A percentile compares a stretch with the other conserved stretches of the same genome.
These are phyloP conservation scores for Actinernus sp. DNA, from an alignment of 92 coral and sea anemone species.

Conservation along the genomic window DNA sequence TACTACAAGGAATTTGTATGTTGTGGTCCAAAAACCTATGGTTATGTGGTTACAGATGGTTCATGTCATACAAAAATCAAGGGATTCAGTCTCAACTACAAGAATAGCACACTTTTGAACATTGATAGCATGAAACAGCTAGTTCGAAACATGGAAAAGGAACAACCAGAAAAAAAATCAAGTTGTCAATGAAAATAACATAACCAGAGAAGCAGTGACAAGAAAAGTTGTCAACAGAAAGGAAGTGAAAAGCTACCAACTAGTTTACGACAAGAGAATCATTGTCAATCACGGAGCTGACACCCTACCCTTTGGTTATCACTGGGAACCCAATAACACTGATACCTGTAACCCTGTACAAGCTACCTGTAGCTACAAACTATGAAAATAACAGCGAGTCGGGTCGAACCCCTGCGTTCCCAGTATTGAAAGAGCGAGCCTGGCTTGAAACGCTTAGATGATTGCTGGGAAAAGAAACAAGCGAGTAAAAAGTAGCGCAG, in stretches of 20 bases:
- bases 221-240: constrained; percentile 16
- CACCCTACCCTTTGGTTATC: constrained; percentile 33
- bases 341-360: too few species aligned
- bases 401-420: too few species aligned
- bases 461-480: too few species aligned
- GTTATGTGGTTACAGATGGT: constrained; percentile 18
- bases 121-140: constrained; percentile 23
- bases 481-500: too few species aligned
- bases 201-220: constrained; percentile 21
- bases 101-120: constrained; percentile 22
- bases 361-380: too few species aligned
- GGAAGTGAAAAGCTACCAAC: constrained; percentile 25
- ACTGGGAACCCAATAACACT: too few species aligned
- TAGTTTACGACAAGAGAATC: constrained; percentile 37
- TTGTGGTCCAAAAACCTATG: constrained; percentile 18
- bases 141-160: constrained; percentile 14
- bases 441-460: too few species aligned
- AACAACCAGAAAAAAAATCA: background rate
- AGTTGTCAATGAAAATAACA: constrained; percentile 17
- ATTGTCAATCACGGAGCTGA: constrained; percentile 21
- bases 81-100: constrained; percentile 33
- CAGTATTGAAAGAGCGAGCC: too few species aligned
- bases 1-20: constrained; percentile 17
- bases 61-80: constrained; percentile 13
- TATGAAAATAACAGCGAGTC: too few species aligned